A percentile compares a stretch with the other conserved stretches of the same genome.
These are phyloP conservation scores for Stigmatopora nigra DNA, from an alignment of 2,113 vertebrate species.

Conservation along the genomic window DNA sequence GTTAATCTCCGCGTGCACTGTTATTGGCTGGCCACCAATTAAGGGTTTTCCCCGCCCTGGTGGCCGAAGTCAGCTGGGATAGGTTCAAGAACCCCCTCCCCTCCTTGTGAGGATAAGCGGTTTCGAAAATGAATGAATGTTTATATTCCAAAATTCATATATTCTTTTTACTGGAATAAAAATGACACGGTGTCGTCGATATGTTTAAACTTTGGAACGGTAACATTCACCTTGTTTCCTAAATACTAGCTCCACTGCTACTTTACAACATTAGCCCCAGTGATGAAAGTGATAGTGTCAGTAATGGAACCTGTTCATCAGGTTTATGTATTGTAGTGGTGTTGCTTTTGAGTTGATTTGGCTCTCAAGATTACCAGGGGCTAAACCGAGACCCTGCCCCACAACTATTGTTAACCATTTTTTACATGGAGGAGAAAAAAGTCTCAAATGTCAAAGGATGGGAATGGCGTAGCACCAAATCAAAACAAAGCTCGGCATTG, in stretches of 20 bases:
- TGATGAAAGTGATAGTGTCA: constrained; percentile 10
- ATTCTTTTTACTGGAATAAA: too few relatives aligned
- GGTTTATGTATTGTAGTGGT: constrained; percentile 31
- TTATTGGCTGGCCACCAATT: too few relatives aligned
- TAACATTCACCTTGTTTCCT: neutral
- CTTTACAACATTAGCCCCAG: constrained; percentile 14
- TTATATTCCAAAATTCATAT: too few relatives aligned
- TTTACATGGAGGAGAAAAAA: constrained; percentile 36
- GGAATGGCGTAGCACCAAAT: constrained; percentile 56
- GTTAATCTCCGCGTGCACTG: too few relatives aligned
- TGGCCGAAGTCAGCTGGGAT: too few relatives aligned
- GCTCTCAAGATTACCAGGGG: constrained; percentile 32
- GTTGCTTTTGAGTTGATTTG: constrained; percentile 25
- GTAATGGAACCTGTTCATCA: constrained; percentile 53
- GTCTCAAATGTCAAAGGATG: constrained; percentile 67
- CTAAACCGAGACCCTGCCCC: constrained; percentile 45
- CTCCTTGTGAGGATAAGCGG: too few relatives aligned
- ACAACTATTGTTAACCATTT: constrained; percentile 58
- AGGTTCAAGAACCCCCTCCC: too few relatives aligned
- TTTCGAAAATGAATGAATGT: too few relatives aligned
- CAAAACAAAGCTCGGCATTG: constrained; percentile 63
- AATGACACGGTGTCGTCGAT: too few relatives aligned
- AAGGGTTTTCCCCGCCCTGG: too few relatives aligned
- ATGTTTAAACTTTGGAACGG: neutral
- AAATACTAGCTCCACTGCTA: constrained; percentile 4